A percentile compares a stretch with the other conserved stretches of the same genome.
Evolutionary conservation across 37 sponge, comb jelly and placozoan species (phyloP).

Genomic region (Amphimedon queenslandica): DNA sequence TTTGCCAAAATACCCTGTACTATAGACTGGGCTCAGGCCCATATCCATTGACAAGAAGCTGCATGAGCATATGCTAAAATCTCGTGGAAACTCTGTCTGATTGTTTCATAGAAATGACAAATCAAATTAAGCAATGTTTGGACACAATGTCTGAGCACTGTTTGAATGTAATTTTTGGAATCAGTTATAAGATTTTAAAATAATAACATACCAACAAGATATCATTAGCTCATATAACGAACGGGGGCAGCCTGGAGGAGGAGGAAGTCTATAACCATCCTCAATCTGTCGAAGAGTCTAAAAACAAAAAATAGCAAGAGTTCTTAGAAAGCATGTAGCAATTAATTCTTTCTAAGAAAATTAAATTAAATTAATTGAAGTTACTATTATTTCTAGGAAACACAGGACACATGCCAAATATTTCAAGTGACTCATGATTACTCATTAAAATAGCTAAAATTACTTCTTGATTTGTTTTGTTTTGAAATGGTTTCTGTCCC

Average conservation of each 20-base stretch:
- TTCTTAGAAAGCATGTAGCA: background rate
- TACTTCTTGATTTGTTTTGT: background rate
- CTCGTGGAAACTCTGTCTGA: too few relatives aligned
- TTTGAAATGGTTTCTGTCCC: conserved; percentile 22
- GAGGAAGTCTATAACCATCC: conserved; percentile 49
- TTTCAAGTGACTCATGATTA: background rate
- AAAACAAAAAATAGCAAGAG: background rate
- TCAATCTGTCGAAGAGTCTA: conserved; percentile 25
- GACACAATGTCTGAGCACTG: too few relatives aligned
- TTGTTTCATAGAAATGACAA: too few relatives aligned
- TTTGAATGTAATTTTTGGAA: too few relatives aligned
- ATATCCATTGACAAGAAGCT: too few relatives aligned
- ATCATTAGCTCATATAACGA: conserved; percentile 67
- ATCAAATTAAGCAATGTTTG: background rate
- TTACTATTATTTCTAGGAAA: too few relatives aligned
- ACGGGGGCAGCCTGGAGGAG: conserved; percentile 71
- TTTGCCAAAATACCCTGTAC: too few relatives aligned
- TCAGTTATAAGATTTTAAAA: background rate
- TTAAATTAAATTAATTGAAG: too few relatives aligned
- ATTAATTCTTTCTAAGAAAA: background rate
- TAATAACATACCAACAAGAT: conserved; percentile 67
- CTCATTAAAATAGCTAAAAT: too few relatives aligned
- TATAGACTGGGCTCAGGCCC: too few relatives aligned
- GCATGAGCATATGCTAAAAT: too few relatives aligned
- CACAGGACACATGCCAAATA: background rate